Evolutionary conservation across 2,113 vertebrate genomes (phyloP), one percentile per base, ranked within the genome.

Genomic region (Alosa alosa): DNA sequence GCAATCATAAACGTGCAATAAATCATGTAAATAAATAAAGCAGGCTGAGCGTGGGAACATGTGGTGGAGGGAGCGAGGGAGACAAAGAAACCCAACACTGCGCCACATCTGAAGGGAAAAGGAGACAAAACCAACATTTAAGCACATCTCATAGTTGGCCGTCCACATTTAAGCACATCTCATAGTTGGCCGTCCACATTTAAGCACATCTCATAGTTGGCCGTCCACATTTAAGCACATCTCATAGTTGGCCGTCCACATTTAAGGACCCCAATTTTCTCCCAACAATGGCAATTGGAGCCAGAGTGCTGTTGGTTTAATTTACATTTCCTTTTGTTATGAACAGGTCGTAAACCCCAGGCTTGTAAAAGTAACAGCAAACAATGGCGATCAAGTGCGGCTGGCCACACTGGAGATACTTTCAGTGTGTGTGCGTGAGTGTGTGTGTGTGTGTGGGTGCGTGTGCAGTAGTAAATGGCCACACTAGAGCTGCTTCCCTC

Each of bases 331-430:
- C 88, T 83, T 3, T 6, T 87, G 89, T 93, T 88, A 90, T 45
- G 87, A 86, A 88, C 25, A 18, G 75, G 83, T 83, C 78, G 86
- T 78, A 82, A 89, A 92, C 87, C 82, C 25, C 9, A 36, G 86
- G 88, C 88, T 92, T 45, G 81, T 91, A 91, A 92, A 93, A 92
- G 87, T 82, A 91, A 88, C 89, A 87, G 85, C 60, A 86, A 90
- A 88, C 86, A 83, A 84, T 87, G n/a, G 31, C 52, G 78, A 88
- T 64, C 83, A 81, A 88, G 57, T 72, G 85, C 75, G 31, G 31
- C 31, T 31, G 22, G 85, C 10, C 84, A 85, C 55, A 82, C 46
- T 41, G 81, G 83, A 52, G 25, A 55, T 15, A 46, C 81, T 46
- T 68, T 75, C 60, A 39, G 60, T 31, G 31, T 31, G 31, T 31